Evolutionary conservation across 2,113 vertebrate genomes (phyloP), one percentile per base, ranked within the genome.

Genomic region (Penelope pileata): DNA sequence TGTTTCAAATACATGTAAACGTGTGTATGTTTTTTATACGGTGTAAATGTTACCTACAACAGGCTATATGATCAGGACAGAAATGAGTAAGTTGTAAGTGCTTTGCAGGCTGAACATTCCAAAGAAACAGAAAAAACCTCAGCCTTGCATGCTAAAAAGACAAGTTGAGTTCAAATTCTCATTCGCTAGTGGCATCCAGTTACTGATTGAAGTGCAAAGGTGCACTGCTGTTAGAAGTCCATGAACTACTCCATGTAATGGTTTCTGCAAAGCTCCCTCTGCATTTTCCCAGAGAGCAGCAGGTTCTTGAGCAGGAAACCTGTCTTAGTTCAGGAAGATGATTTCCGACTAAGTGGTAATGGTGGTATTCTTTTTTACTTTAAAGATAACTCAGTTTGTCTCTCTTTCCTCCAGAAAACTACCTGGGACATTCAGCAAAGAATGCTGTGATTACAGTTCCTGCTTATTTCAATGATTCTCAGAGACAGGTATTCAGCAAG

Each of bases 401-500:
- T 70, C 16, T 54, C 82, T 74, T 74, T 78, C 43, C 96, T 95
- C 10, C 95, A 99, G 99, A 99, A 97, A 99, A 97, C 94, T 99
- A 99, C 86, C 92, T 99, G 97, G 99, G 99, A 23, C 99, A 98
- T 56, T 69, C 97, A 27, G 99, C 99, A 90, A 99, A 99, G 98
- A 99, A 99, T 6, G 99, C 99, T 6, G 99, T 99, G 27, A 97
- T 99, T 90, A 99, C 99, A 29, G 99, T 99, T 14, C 99, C 99
- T 75, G 99, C 99, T 64, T 99, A 99, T 97, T 99, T 99, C 98
- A 99, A 99, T 24, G 99, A 99, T 95, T 99, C 99, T 54, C 99
- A 99, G 97, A 98, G 99, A 98, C 99, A 99, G 99, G 99, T 99
- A 96, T 34, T 86, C 50, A 32, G 7, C n/a, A 36, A 22, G 60